Evolutionary conservation across 2,888 invertebrate genomes (phyloP).

Genomic region (Eupithecia subfuscata): DNA sequence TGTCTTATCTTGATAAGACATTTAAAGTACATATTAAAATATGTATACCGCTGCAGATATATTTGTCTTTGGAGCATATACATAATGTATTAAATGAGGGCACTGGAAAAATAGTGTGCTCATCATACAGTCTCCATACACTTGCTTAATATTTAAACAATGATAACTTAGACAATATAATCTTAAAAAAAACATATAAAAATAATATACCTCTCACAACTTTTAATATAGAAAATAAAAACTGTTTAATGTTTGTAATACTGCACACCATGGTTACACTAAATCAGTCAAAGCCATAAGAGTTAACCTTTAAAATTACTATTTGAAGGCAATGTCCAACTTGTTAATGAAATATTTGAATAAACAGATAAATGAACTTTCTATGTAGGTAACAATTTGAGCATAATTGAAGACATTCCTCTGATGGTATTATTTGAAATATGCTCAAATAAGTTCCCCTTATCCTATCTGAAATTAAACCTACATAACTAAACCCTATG

Average conservation of each 20-base stretch:
- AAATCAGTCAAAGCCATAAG: conserved; percentile 79
- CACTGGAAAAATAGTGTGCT: conserved; percentile 49
- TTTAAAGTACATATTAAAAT: conserved; percentile 47
- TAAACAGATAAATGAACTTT: conserved; percentile 23
- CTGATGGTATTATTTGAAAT: conserved; percentile 47
- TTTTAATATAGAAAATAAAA: conserved; percentile 77
- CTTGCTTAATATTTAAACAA: conserved; percentile 55
- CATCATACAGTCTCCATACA: conserved; percentile 58
- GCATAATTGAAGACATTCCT: conserved; percentile 57
- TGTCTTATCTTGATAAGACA: conserved; percentile 40
- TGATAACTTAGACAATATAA: conserved; percentile 60
- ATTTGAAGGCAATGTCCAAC: conserved; percentile 19
- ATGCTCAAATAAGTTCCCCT: conserved; percentile 67
- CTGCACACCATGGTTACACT: conserved; percentile 79
- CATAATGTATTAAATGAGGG: conserved; percentile 37
- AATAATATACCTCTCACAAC: conserved; percentile 76
- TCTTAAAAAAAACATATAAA: conserved; percentile 73
- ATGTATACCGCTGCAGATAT: conserved; percentile 44
- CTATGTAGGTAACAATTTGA: conserved; percentile 59
- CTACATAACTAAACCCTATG: conserved; percentile 76
- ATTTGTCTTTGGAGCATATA: conserved; percentile 47
- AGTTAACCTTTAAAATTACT: conserved; percentile 43
- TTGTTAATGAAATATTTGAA: conserved; percentile 34
- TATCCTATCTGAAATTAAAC: conserved; percentile 66
- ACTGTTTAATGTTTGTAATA: conserved; percentile 75